Evolutionary conservation across 2,113 vertebrate species (phyloP).

Genomic region (Psittacara wagleri): DNA sequence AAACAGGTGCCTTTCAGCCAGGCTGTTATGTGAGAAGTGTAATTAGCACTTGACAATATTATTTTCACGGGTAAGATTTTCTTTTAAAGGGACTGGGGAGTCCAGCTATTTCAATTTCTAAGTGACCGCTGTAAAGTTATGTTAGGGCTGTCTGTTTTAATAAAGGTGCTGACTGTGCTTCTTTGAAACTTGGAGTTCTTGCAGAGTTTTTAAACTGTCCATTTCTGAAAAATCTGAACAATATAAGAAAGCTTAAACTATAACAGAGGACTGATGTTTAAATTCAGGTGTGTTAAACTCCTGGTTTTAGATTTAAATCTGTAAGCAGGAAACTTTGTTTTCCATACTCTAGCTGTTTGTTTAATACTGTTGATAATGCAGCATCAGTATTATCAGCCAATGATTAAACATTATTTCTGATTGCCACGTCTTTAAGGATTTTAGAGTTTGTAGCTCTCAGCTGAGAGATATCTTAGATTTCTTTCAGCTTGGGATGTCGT

Average conservation of each 20-base stretch:
- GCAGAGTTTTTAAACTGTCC: not conserved
- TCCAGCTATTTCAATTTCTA: not conserved
- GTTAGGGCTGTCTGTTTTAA: not conserved
- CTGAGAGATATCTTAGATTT: not conserved
- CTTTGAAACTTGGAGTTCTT: not conserved
- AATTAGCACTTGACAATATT: slow-evolving; percentile 14
- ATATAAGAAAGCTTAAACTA: not conserved
- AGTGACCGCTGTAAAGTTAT: not conserved
- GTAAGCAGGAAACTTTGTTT: not conserved
- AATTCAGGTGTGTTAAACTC: not conserved
- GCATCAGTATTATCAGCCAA: not conserved
- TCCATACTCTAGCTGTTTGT: not conserved
- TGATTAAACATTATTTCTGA: not conserved
- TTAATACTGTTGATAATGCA: not conserved
- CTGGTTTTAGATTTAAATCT: not conserved
- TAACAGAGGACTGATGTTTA: not conserved
- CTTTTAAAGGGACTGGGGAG: not conserved
- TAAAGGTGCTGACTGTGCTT: not conserved
- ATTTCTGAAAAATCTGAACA: not conserved
- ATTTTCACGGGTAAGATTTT: not conserved
- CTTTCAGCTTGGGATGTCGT: not conserved
- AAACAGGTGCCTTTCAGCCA: not conserved
- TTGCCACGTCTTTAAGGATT: not conserved
- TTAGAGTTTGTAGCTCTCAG: not conserved
- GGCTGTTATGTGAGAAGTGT: not conserved